Conservation (phyloP, 1,140 invertebrate genomes). For the Tenebrio molitor region DNA sequence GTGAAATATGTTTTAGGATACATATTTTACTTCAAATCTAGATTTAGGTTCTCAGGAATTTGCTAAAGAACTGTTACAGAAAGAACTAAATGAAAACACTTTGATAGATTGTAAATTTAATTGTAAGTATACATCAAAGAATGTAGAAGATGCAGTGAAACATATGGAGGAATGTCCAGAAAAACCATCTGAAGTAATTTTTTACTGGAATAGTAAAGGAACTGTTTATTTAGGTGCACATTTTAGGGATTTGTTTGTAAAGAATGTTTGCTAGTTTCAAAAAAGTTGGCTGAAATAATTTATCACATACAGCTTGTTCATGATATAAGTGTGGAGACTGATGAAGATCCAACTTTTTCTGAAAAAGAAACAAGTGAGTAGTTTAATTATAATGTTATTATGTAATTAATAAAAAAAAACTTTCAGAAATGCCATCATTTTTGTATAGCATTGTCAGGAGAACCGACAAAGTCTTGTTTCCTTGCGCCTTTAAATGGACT, state of each 20-base stretch:
- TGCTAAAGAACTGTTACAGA: constrained; percentile 1
- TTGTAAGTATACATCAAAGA: background rate
- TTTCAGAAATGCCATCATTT: constrained; percentile 48
- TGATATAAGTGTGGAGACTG: constrained; percentile 36
- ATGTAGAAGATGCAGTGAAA: constrained; percentile 39
- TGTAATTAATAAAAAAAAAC: constrained; percentile 18
- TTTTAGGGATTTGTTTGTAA: constrained; percentile 54
- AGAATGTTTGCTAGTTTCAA: constrained; percentile 44
- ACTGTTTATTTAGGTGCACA: background rate
- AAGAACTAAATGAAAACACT: constrained; percentile 15
- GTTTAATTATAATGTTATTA: constrained; percentile 12
- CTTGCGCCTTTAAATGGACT: constrained; percentile 63
- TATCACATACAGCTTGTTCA: constrained; percentile 51
- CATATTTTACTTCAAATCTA: constrained; percentile 16
- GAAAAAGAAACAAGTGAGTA: constrained; percentile 47
- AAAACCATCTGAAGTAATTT: constrained; percentile 48
- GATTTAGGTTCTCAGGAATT: constrained; percentile 16
- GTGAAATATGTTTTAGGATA: constrained; percentile 20
- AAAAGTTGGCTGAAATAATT: constrained; percentile 42
- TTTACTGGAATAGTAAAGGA: background rate
- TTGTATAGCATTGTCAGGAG: constrained; percentile 17
- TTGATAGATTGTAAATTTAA: constrained; percentile 18
- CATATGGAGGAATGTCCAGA: constrained; percentile 56
- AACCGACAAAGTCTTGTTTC: constrained; percentile 19
- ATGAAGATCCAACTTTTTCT: constrained; percentile 23